These are phyloP conservation scores for Archips crataeganus DNA, from an alignment of 2,888 invertebrate species.

Conservation along the genomic window DNA sequence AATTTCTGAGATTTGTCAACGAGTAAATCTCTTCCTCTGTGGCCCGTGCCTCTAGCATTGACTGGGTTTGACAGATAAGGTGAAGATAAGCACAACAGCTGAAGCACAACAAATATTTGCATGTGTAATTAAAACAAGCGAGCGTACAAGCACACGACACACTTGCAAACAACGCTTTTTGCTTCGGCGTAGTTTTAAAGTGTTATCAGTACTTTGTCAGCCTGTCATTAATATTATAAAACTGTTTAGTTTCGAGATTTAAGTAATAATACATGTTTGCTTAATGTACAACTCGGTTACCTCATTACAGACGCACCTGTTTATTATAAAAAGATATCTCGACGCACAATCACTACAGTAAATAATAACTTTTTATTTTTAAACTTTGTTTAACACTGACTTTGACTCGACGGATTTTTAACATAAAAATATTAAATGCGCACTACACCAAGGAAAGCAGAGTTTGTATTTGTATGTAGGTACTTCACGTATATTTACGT, in stretches of 20 bases:
- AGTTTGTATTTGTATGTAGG: slow-evolving; percentile 31
- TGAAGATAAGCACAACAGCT: slow-evolving; percentile 77
- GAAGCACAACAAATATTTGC: slow-evolving; percentile 78
- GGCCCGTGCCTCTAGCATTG: slow-evolving; percentile 80
- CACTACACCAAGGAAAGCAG: not conserved
- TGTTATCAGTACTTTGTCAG: slow-evolving; percentile 31
- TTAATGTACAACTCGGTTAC: slow-evolving; percentile 44
- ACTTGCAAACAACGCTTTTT: slow-evolving; percentile 67
- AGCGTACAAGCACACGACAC: slow-evolving; percentile 59
- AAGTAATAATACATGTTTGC: not conserved
- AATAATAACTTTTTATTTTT: not conserved
- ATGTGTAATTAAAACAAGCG: slow-evolving; percentile 77
- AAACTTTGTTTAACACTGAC: not conserved
- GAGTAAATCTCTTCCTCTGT: slow-evolving; percentile 54
- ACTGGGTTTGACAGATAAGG: slow-evolving; percentile 85
- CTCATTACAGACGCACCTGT: not conserved
- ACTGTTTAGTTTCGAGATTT: slow-evolving; percentile 14
- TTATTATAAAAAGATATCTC: slow-evolving; percentile 61
- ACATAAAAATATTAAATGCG: slow-evolving; percentile 1
- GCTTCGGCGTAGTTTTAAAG: slow-evolving; percentile 55
- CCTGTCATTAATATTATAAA: slow-evolving; percentile 23
- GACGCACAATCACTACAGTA: slow-evolving; percentile 35
- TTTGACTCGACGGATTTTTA: not conserved
- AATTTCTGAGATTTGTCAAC: slow-evolving; percentile 29
- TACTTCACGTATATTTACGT: slow-evolving; percentile 75